These are phyloP conservation scores for Gavia stellata DNA, from an alignment of 2,113 vertebrate genomes.

Conservation along the genomic window DNA sequence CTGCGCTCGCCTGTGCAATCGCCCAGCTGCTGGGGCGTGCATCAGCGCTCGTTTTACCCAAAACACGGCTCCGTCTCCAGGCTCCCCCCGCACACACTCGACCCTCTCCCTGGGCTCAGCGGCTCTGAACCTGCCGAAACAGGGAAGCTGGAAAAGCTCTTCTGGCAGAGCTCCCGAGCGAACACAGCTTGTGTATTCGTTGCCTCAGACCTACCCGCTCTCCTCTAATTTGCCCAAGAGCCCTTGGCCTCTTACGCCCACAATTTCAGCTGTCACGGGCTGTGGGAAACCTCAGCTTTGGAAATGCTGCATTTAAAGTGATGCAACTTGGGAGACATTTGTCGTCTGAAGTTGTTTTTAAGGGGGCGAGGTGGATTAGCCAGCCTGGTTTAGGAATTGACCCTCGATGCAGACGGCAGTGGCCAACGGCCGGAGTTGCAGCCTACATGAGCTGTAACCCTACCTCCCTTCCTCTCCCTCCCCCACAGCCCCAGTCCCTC, in stretches of 20 bases:
- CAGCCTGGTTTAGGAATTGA: background rate
- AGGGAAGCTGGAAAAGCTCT: background rate
- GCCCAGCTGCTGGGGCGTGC: background rate
- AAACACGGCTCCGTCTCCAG: background rate
- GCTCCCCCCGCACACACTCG: background rate
- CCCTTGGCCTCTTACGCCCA: background rate
- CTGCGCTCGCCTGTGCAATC: background rate
- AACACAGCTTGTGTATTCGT: background rate
- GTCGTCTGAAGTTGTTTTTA: background rate
- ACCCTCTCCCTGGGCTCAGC: background rate
- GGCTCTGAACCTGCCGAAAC: background rate
- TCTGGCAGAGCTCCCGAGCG: background rate
- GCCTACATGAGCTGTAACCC: background rate
- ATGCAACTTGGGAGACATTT: background rate
- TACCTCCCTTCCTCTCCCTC: background rate
- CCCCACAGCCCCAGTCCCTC: background rate
- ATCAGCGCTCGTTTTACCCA: background rate
- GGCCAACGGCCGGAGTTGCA: background rate
- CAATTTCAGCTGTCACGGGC: background rate
- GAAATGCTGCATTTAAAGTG: background rate
- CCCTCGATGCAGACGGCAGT: background rate
- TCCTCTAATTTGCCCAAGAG: background rate
- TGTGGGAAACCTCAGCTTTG: background rate
- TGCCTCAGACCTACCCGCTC: background rate
- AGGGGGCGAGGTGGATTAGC: background rate